Percentiles rank a stretch among this genome's conserved stretches.
Conservation (phyloP, 2,113 vertebrate species). For the Lampris megalopsis region DNA sequence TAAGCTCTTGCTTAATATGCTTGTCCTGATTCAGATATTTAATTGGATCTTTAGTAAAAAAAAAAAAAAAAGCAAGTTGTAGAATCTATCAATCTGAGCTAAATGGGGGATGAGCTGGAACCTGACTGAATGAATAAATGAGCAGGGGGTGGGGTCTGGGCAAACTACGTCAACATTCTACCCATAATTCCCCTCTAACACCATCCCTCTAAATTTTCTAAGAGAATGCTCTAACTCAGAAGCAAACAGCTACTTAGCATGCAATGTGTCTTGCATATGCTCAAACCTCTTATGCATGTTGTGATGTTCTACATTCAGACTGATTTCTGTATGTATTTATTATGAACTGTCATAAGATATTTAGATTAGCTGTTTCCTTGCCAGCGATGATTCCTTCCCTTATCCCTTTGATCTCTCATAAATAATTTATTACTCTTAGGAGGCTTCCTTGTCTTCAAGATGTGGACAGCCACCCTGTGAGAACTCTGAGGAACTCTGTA, state of each 20-base stretch:
- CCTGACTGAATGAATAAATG: constrained; percentile 52
- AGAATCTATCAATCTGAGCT: constrained; percentile 60
- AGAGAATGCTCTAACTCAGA: constrained; percentile 4
- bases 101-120: constrained; percentile 56
- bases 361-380: constrained; percentile 47
- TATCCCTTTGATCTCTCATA: constrained; percentile 36
- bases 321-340: constrained; percentile 52
- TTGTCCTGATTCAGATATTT: constrained; percentile 9
- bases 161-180: not conserved
- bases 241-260: constrained; percentile 36
- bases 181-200: constrained; percentile 48
- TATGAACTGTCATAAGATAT: constrained; percentile 48
- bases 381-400: constrained; percentile 38
- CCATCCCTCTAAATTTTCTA: constrained; percentile 49
- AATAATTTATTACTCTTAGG: constrained; percentile 61
- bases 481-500: not conserved
- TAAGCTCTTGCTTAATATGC: constrained; percentile 59
- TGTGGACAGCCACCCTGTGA: constrained; percentile 18
- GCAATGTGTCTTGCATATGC: constrained; percentile 22
- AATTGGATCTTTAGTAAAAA: constrained; percentile 49
- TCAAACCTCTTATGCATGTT: constrained; percentile 13
- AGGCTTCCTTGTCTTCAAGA: constrained; percentile 38
- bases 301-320: constrained; percentile 51
- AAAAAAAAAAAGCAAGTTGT: constrained; percentile 44
- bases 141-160: constrained; percentile 21